Base-by-base conservation (phyloP, 2,113 vertebrate species). In the Colaptes auratus region DNA sequence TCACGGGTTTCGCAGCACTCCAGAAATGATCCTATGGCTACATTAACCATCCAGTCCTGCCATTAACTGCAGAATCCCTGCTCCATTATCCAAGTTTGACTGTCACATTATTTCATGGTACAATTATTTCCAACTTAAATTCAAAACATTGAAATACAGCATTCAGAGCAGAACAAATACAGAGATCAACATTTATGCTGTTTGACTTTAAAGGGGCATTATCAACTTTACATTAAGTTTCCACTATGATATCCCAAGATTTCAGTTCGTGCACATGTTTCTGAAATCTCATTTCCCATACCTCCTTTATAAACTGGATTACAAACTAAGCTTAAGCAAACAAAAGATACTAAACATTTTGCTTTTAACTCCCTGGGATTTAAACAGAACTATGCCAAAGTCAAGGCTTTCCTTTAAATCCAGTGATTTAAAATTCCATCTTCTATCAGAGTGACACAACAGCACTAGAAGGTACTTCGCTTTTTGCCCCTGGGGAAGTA, bases 231-330 rank as follows among this genome's bases (percentile, higher is more conserved):
- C 24, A 70, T 27, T 24, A 65, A 52, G 15, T 52, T 74, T 42
- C 52, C 48, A 60, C 36, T 42, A 12, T 1, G 2, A 55, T 53
- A 82, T 36, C 33, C 81, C 30, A 33, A 7, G 80, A 77, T 65
- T 55, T 58, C 27, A 65, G 15, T 24, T 46, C 17, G 36, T 0
- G 1, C 1, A 30, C 3, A 25, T 19, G 15, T 15, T 81, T 86
- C n/a, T 25, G 42, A 46, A 28, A 86, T 28, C 20, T 78, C 16
- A 15, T 44, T 81, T 78, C 25, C 28, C 53, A 75, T 9, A 17
- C 4, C 36, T 88, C 27, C 44, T 78, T 67, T 81, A 64, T 48
- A 78, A 96, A 74, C 16, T n/a, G 21, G 36, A 72, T 35, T 91
- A 71, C 25, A 60, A 81, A 70, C 39, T 30, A 23, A 80, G 76